Conservation (phyloP, 2,113 vertebrate species). For the Apodemus sylvaticus region DNA sequence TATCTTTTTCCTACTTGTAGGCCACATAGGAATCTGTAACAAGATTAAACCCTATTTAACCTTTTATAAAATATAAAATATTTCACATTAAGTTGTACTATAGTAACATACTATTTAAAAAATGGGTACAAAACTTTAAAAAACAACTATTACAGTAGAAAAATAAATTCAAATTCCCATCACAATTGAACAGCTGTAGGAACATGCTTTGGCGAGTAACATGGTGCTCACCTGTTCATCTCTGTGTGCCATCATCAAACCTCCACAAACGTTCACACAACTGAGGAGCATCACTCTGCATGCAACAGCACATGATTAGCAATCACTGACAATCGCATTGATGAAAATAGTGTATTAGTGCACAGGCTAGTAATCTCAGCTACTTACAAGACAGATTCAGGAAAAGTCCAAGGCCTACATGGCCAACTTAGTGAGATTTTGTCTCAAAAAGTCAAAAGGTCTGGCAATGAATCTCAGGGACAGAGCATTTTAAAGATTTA, state of each 20-base stretch:
- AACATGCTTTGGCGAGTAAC: neutral
- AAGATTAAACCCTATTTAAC: slow-evolving; percentile 14
- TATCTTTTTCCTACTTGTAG: neutral
- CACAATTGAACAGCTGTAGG: neutral
- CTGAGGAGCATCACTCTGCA: neutral
- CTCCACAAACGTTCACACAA: neutral
- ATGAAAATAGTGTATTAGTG: neutral
- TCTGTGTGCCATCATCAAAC: neutral
- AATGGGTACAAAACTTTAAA: neutral
- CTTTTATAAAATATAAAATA: neutral
- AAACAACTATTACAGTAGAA: slow-evolving; percentile 2
- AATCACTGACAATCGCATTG: neutral
- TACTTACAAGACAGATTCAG: neutral
- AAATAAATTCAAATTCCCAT: neutral
- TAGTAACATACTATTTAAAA: neutral
- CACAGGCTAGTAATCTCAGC: neutral
- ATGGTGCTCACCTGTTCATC: neutral
- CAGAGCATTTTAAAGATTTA: neutral
- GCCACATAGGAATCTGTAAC: neutral
- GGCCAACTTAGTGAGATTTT: neutral
- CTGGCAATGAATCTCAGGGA: neutral
- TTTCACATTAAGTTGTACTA: neutral
- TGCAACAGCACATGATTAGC: neutral
- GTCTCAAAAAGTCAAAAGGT: neutral
- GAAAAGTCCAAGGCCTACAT: neutral